Percentiles rank a stretch among this genome's conserved stretches.
phyloP scores from a whole-genome alignment of 2,113 vertebrate genomes.

The Sula dactylatra region DNA sequence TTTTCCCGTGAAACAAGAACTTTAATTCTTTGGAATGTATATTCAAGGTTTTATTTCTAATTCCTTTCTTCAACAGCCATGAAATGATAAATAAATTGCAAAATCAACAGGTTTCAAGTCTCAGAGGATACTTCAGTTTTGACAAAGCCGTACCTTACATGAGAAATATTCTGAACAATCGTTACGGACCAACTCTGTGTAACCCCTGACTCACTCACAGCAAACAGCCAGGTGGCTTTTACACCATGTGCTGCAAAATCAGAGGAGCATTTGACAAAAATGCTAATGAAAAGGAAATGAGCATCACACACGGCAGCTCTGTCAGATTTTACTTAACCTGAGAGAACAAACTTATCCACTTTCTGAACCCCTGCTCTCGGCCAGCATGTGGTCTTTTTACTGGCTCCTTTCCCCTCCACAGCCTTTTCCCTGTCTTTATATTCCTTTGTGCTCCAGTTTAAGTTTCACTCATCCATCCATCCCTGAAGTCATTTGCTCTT shows the following conservation, averaged over 20 bases:
- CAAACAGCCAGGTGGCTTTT: not conserved
- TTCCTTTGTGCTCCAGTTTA: not conserved
- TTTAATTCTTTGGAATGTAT: slow-evolving; percentile 9
- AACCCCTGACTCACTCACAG: accelerated
- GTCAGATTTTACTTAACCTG: not conserved
- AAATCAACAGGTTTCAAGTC: not conserved
- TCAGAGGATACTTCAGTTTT: not conserved
- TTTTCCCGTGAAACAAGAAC: not conserved
- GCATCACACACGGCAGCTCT: not conserved
- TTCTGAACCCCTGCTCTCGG: not conserved
- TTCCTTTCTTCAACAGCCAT: not conserved
- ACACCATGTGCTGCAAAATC: not conserved
- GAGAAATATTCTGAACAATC: not conserved
- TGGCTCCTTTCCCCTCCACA: not conserved
- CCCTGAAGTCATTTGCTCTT: not conserved
- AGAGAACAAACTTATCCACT: not conserved
- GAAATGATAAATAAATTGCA: not conserved
- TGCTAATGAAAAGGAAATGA: not conserved
- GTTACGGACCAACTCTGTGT: not conserved
- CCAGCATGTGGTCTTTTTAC: not conserved
- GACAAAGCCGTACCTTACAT: not conserved
- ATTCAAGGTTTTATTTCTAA: slow-evolving; percentile 1
- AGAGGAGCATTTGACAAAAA: not conserved
- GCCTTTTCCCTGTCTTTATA: not conserved
- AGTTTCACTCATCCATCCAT: not conserved